Base-by-base conservation (phyloP, 2,797 vertebrate genomes). In the Gymnocypris eckloni region DNA sequence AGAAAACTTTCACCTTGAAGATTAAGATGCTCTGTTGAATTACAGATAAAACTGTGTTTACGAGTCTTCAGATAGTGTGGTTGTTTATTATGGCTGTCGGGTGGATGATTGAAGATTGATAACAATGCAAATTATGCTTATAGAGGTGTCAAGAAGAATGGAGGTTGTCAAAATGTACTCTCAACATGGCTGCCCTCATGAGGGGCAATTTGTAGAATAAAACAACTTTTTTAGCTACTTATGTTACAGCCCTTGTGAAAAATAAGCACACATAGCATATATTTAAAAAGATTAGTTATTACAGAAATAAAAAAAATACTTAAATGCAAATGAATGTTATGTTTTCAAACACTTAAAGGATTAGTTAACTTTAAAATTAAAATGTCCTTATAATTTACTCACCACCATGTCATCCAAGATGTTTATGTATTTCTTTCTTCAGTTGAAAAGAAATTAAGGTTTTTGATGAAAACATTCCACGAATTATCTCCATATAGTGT, bases 61-160 rank as follows among this genome's bases (percentile, higher is more conserved):
- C 2, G 16, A 43, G 37, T 10, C n/a, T 45, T 28, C 39, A 22
- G 18, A 20, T 18, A 20, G 39, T 16, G 25, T 64, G 56, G 43
- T 61, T 61, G 15, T 79, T 43, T 79, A 45, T 28, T 18, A 28
- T 79, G n/a, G n/a, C 56, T 64, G 56, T 28, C 13, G 11, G 22
- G 39, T 79, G 76, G 22, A 64, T 0, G 84, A 86, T 86, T 77
- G 79, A 33, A 50, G 75, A 89, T 92, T 70, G 52, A 56, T n/a
- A 91, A 92, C 92, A 84, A 91, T 93, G 92, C 67, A 87, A 79
- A n/a, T 67, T 79, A 84, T 87, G 87, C 28, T 91, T 82, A 86
- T 54, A 10, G 89, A 89, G 89, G 67, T 79, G 81, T 89, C 87
- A 91, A 94, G 66, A 92, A 90, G 92, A 83, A 91, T 94, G 59